Base-by-base conservation (phyloP, 2,113 vertebrate genomes). In the Pedetes capensis region DNA sequence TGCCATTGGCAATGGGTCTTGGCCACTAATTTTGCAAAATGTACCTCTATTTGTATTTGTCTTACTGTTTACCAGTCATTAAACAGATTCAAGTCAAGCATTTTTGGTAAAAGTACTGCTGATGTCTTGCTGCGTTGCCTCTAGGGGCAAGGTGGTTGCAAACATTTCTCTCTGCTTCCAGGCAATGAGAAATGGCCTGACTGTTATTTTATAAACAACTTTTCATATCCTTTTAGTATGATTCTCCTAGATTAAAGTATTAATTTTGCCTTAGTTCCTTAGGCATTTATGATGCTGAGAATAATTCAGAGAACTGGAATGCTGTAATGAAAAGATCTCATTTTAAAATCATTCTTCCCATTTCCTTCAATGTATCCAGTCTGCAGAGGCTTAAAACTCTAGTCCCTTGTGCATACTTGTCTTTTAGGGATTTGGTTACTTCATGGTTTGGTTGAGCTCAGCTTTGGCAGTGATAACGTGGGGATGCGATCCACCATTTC, bases 121-220 rank as follows among this genome's bases (percentile, higher is more conserved):
- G 11, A 53, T 3, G 32, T 71, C 25, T 72, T 23, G 22, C 9
- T 89, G 14, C 25, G 11, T n/a, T 53, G 3, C 8, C 22, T 49
- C 23, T 12, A 29, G 42, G 23, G 63, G 22, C 32, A 90, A 66
- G 51, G 64, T 64, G 8, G 44, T 55, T 94, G 20, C 57, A 89
- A 78, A 76, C 16, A 34, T 32, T 93, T 79, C 4, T 86, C n/a
- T 44, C 57, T 94, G 91, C 5, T 80, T 51, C 12, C 18, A 75
- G 51, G 32, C 74, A 84, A 42, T 87, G 88, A 93, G 87, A 87
- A 1, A 13, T n/a, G 39, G 37, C 39, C 75, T 13, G 17, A 39
- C 63, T 53, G 34, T 95, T 90, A 59, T 87, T 94, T 95, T 96
- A n/a, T 20, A 89, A 57, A 39, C 59, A 87, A n/a, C 57, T 94